Base-by-base conservation (phyloP, 2,113 vertebrate genomes). In the Pseudorhombus dupliciocellatus region DNA sequence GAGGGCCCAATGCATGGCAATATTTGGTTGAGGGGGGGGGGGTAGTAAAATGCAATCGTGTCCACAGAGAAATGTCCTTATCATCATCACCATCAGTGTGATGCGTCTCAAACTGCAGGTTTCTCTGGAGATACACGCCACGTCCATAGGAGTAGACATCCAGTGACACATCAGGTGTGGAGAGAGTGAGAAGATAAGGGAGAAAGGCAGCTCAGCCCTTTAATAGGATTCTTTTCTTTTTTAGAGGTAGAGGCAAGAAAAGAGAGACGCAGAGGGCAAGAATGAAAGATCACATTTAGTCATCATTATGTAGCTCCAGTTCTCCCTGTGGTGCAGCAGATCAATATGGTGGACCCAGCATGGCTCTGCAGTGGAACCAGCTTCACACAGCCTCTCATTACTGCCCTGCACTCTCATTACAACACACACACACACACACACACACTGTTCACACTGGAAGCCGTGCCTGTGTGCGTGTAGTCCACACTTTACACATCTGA, bases 281-380 rank as follows among this genome's bases (percentile, higher is more conserved):
- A 84, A 81, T 62, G 65, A 81, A 79, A 82, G 79, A 88, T 84
- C 72, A 70, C 80, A 81, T 82, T 79, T 73, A 82, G 81, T 84
- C 80, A 79, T 91, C 87, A 87, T 89, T 88, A 91, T 88, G 83
- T 64, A 66, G 73, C 85, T 84, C 53, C 81, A 80, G 79, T 80
- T 51, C 53, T 88, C 76, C 81, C 85, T 79, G 80, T 68, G 78
- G 78, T 86, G 79, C 56, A 82, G 70, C 72, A 75, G 84, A 91
- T 91, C 91, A 88, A 91, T 92, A 87, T 62, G 5, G n/a, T 54
- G 67, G 52, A 62, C 79, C 76, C 85, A 77, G 83, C 85, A 66
- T 58, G 85, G 66, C 80, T 80, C 70, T 80, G 75, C 80, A 77
- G 58, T 76, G 76, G 73, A 83, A 75, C 68, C 79, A 69, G 75